phyloP scores from a whole-genome alignment of 2,113 vertebrate species.

The Misgurnus mizolepis region DNA sequence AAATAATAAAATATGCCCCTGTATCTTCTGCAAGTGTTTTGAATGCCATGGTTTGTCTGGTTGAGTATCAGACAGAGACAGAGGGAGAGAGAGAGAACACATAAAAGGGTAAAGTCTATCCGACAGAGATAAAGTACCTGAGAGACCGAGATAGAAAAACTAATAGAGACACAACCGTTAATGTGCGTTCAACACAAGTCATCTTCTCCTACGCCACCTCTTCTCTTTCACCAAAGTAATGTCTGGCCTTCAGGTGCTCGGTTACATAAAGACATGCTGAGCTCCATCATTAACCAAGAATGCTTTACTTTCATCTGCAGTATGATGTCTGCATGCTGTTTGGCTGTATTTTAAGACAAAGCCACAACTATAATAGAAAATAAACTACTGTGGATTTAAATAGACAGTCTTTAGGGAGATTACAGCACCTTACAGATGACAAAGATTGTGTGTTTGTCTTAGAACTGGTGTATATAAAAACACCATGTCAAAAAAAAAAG shows the following conservation, averaged over 20 bases:
- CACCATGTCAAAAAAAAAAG: no score
- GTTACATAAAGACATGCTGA: slow-evolving; percentile 3
- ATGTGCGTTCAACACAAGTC: slow-evolving; percentile 42
- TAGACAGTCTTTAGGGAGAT: slow-evolving; percentile 14
- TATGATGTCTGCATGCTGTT: background rate
- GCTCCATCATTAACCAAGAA: background rate
- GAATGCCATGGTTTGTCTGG: slow-evolving; percentile 69
- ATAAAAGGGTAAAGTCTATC: background rate
- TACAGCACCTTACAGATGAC: slow-evolving; percentile 15
- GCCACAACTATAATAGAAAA: background rate
- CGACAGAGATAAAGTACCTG: slow-evolving; percentile 8
- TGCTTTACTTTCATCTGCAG: background rate
- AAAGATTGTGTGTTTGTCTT: background rate
- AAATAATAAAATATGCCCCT: slow-evolving; percentile 51
- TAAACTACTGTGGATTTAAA: slow-evolving; percentile 25
- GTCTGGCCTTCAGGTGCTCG: background rate
- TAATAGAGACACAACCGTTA: background rate
- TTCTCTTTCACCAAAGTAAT: slow-evolving; percentile 22
- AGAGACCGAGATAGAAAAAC: slow-evolving; percentile 5
- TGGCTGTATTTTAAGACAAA: background rate
- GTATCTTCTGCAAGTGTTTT: slow-evolving; percentile 60
- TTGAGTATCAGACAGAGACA: slow-evolving; percentile 69
- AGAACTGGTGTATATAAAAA: no score
- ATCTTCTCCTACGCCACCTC: slow-evolving; percentile 43
- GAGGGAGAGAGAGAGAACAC: background rate